Evolutionary conservation across 2,113 vertebrate genomes (phyloP), one percentile per base, ranked within the genome.

Genomic region (Petaurus breviceps): DNA sequence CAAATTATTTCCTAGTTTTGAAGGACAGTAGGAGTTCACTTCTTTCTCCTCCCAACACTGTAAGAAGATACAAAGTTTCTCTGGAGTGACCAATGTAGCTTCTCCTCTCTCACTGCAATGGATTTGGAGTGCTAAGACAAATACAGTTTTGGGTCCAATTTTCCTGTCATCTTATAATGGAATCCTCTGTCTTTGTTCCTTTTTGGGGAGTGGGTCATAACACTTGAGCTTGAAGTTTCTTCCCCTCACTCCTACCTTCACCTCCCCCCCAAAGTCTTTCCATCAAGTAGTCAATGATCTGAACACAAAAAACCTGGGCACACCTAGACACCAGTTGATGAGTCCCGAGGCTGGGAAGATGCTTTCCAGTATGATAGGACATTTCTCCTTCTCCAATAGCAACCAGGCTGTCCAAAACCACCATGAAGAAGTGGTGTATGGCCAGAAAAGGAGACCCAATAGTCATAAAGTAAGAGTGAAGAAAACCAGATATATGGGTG

Each of bases 1-100:
- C 10, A 25, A 91, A 31, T 90, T 89, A 94, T 90, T 89, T 9
- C 37, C 10, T 89, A 97, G 46, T 95, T 96, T 94, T 94, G 54
- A 96, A 96, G 96, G 92, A 54, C 0, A 0, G 19, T 54, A 57
- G 89, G 91, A 97, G 96, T 96, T 96, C 92, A 25, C 50, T 92
- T 11, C 91, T 51, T 11, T 93, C 51, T 93, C 61, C 91, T 57
- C 37, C 90, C 24, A 51, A 53, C 93, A 68, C 94, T 96, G 92
- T 89, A 28, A 94, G 95, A 96, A 52, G 91, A 19, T 5, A 52
- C 3, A 53, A 97, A 97, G 89, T 49, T 93, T 97, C n/a, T 97
- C 55, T 47, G 89, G 77, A 96, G 47, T 95, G 49, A 90, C 26
- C 51, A 93, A 51, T 51, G 68, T 92, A 96, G 96, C 94, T 47